phyloP scores from a whole-genome alignment of 2,797 vertebrate species.

The Thalassophryne amazonica region DNA sequence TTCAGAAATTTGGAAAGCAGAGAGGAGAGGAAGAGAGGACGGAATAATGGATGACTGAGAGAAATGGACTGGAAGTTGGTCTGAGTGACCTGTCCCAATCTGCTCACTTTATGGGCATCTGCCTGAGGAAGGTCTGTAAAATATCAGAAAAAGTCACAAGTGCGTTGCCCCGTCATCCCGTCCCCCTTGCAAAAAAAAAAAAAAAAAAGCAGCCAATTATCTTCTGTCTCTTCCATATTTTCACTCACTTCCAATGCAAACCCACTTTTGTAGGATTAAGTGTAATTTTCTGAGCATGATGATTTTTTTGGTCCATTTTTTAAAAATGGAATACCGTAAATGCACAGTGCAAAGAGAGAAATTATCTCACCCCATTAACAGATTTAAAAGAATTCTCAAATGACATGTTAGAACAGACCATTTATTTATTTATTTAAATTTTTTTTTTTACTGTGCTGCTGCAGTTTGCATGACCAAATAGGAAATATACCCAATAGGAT shows the following conservation, averaged over 20 bases:
- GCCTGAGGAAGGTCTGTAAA: constrained; percentile 31
- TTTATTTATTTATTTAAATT: constrained; percentile 9
- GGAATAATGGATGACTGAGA: constrained; percentile 7
- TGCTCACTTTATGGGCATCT: constrained; percentile 32
- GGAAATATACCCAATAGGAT: too few relatives aligned
- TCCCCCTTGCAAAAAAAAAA: neutral
- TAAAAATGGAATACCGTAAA: too few relatives aligned
- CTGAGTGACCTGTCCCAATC: constrained; percentile 13
- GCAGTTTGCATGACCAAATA: neutral
- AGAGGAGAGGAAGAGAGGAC: constrained; percentile 1
- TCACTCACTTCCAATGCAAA: neutral
- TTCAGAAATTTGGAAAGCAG: constrained; percentile 11
- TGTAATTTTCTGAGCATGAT: too few relatives aligned
- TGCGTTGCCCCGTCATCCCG: constrained; percentile 5
- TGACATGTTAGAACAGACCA: neutral
- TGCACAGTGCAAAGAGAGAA: too few relatives aligned
- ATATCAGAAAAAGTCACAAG: constrained; percentile 18
- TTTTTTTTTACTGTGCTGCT: neutral
- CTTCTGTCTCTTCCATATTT: constrained; percentile 10
- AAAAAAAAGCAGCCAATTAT: neutral
- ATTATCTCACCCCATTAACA: constrained; percentile 10
- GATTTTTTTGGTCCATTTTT: too few relatives aligned
- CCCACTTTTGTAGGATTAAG: constrained; percentile 10
- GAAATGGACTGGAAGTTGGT: neutral
- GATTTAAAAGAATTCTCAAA: constrained; percentile 11